Percentiles rank a stretch among this genome's conserved stretches.
phyloP scores from a whole-genome alignment of 2,888 invertebrate species.

The Eupithecia subfuscata region DNA sequence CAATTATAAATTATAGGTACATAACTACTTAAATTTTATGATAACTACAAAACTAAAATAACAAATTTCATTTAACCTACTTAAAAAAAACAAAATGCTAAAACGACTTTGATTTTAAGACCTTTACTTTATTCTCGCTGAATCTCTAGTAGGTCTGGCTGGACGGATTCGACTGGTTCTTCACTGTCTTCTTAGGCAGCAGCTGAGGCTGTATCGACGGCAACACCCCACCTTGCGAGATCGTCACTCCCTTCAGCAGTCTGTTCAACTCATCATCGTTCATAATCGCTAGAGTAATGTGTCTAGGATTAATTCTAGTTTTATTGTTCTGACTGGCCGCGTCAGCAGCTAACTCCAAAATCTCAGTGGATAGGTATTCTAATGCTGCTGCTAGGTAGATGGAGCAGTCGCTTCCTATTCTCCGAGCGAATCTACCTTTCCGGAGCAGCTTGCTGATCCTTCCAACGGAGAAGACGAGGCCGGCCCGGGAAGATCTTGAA shows the following conservation, averaged over 20 bases:
- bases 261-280: conserved; percentile 67
- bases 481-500: conserved; percentile 77
- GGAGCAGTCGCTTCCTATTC: conserved; percentile 81
- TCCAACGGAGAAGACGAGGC: conserved; percentile 82
- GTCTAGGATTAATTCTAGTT: conserved; percentile 70
- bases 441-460: conserved; percentile 83
- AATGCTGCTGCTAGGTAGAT: conserved; percentile 84
- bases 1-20: too few species aligned
- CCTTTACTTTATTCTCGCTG: too few species aligned
- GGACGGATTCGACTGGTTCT: conserved; percentile 34
- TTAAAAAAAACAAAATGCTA: too few species aligned
- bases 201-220: conserved; percentile 61
- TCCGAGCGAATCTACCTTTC: conserved; percentile 85
- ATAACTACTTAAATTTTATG: too few species aligned
- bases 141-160: not conserved
- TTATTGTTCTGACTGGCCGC: conserved; percentile 88
- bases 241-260: conserved; percentile 62
- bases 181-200: conserved; percentile 66
- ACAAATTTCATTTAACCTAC: too few species aligned
- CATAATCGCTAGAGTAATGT: conserved; percentile 64
- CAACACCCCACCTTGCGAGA: conserved; percentile 65
- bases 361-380: conserved; percentile 88
- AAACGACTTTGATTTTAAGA: too few species aligned
- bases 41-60: too few species aligned
- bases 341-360: conserved; percentile 85